Evolutionary conservation across 1,140 invertebrate genomes (phyloP), one percentile per base, ranked within the genome.

Genomic region (Drosophila eugracilis): DNA sequence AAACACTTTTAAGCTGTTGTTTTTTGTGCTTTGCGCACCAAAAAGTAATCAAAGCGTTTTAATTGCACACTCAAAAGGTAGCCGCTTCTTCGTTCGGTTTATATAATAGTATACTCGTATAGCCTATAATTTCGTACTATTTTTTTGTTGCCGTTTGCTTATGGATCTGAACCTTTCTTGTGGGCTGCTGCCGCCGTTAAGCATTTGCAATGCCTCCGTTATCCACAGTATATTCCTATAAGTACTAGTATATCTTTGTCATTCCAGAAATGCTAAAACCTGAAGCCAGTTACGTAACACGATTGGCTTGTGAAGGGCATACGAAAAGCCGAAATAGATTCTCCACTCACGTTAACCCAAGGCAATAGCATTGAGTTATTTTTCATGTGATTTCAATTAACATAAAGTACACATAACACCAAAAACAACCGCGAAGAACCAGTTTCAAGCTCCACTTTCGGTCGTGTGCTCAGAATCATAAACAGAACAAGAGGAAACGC

Each of bases 51-150:
- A 47, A 62, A 53, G 32, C 57, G 37, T 78, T 81, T 81, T 81
- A 81, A 83, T 78, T 81, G 72, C 78, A 48, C 42, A 62, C 44
- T 73, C 54, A 73, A 73, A 62, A 48, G 63, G 24, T 36, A 12
- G 48, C 42, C 70, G 55, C 34, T 60, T 62, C 48, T 34, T 48
- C 37, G 21, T 42, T 70, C 24, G 30, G 30, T 28, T 42, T 34
- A 19, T 42, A 50, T 53, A 74, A 48, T 54, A n/a, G n/a, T n/a
- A n/a, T n/a, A n/a, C n/a, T n/a, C n/a, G n/a, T n/a, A 63, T 74
- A 57, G 69, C 70, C 57, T 63, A 74, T 74, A 63, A 73, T 63
- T 73, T 73, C 34, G 32, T 50, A 72, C 62, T 45, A 30, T 30
- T 58, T 49, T 48, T 63, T 67, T 73, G 48, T 72, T 22, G 69